These are phyloP conservation scores for Gobio gobio DNA, from an alignment of 2,113 vertebrate genomes.

Conservation along the genomic window DNA sequence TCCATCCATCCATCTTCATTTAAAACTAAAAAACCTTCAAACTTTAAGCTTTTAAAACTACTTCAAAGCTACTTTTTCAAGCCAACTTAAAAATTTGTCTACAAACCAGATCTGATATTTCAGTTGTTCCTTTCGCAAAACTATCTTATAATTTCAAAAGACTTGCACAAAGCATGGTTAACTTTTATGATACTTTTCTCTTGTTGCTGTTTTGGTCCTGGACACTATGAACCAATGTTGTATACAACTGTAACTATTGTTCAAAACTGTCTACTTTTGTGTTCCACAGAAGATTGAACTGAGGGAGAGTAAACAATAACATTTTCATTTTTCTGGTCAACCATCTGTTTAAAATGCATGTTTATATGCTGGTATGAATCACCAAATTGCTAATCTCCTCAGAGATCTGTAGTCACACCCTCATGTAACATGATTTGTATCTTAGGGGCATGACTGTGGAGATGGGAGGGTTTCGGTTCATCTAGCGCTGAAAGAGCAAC, in stretches of 20 bases:
- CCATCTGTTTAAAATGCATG: neutral
- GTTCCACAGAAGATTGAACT: too few relatives aligned
- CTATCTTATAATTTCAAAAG: neutral
- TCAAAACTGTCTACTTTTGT: too few relatives aligned
- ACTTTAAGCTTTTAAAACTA: too few relatives aligned
- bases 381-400: neutral
- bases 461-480: neutral
- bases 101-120: neutral
- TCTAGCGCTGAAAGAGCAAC: slow-evolving; percentile 5
- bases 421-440: slow-evolving; percentile 13
- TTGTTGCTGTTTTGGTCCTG: too few relatives aligned
- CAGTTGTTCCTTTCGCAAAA: neutral
- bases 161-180: neutral
- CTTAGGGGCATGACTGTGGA: neutral
- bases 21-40: too few relatives aligned
- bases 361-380: neutral
- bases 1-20: too few relatives aligned
- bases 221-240: too few relatives aligned
- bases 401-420: slow-evolving; percentile 2
- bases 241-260: too few relatives aligned
- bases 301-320: neutral
- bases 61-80: too few relatives aligned
- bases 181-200: too few relatives aligned
- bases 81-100: too few relatives aligned
- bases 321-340: neutral